Conservation (phyloP, 2,113 vertebrate genomes). For the Laticauda colubrina region DNA sequence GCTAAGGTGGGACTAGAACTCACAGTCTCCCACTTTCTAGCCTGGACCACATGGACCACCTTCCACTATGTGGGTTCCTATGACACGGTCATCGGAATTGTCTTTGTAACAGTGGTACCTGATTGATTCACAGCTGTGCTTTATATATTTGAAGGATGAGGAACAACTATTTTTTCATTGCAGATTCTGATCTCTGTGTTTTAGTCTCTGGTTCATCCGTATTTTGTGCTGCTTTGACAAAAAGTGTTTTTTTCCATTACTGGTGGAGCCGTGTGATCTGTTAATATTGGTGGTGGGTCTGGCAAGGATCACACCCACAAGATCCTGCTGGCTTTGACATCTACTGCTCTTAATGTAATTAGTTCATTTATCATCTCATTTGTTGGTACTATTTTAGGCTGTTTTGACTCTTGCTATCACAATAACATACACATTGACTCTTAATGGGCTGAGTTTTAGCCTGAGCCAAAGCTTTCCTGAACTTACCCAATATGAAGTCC, state of each 20-base stretch:
- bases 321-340: not conserved
- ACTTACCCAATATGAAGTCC: not conserved
- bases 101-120: not conserved
- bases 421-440: rapidly evolving
- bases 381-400: conserved; percentile 1
- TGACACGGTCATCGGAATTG: not conserved
- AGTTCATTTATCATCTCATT: not conserved
- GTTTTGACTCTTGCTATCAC: not conserved
- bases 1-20: too few species aligned
- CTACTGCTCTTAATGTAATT: conserved; percentile 4
- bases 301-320: not conserved
- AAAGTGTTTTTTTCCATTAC: not conserved
- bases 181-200: not conserved
- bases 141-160: not conserved
- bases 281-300: not conserved
- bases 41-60: not conserved
- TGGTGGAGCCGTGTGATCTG: not conserved
- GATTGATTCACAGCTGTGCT: not conserved
- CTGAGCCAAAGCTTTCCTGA: not conserved
- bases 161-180: not conserved
- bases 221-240: not conserved
- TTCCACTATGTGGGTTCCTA: not conserved
- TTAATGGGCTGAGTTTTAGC: rapidly evolving
- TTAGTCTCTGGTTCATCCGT: not conserved
- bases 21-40: not conserved